These are phyloP conservation scores for Polyergus mexicanus DNA, from an alignment of 1,140 invertebrate genomes.

Conservation along the genomic window DNA sequence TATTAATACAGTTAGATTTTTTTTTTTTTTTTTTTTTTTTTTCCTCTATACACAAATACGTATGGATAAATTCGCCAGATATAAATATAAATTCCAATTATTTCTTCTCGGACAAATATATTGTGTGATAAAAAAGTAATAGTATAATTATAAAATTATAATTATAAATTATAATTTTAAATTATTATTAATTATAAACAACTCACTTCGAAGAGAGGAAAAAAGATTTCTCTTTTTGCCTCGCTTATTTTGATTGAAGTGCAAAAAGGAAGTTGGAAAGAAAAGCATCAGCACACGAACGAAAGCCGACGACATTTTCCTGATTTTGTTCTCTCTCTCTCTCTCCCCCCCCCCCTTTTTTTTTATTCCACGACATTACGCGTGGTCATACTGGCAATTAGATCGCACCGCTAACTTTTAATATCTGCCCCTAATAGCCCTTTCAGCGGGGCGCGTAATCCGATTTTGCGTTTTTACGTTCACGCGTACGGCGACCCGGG, in stretches of 20 bases:
- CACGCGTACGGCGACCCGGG: conserved; percentile 18
- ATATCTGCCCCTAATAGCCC: conserved; percentile 74
- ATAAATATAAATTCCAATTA: conserved; percentile 15
- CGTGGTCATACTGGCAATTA: conserved; percentile 61
- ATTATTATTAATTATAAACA: neutral
- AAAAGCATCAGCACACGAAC: neutral
- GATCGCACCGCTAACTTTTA: conserved; percentile 71
- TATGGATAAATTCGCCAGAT: too few relatives aligned
- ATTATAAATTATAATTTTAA: neutral
- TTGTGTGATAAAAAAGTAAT: neutral
- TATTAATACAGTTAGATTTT: too few relatives aligned
- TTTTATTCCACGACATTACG: neutral
- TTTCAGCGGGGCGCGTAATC: conserved; percentile 71
- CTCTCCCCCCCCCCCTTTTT: too few relatives aligned
- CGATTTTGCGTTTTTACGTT: conserved; percentile 72
- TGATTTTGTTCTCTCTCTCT: neutral
- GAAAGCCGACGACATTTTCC: neutral
- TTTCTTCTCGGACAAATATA: neutral
- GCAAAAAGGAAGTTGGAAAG: neutral
- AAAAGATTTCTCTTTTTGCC: neutral
- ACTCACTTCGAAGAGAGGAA: neutral
- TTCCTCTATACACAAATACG: too few relatives aligned
- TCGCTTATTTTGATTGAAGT: neutral
- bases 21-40: too few relatives aligned
- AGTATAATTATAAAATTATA: neutral